Base-by-base conservation (phyloP, 2,888 invertebrate genomes). In the Caenorhabditis sp. region DNA sequence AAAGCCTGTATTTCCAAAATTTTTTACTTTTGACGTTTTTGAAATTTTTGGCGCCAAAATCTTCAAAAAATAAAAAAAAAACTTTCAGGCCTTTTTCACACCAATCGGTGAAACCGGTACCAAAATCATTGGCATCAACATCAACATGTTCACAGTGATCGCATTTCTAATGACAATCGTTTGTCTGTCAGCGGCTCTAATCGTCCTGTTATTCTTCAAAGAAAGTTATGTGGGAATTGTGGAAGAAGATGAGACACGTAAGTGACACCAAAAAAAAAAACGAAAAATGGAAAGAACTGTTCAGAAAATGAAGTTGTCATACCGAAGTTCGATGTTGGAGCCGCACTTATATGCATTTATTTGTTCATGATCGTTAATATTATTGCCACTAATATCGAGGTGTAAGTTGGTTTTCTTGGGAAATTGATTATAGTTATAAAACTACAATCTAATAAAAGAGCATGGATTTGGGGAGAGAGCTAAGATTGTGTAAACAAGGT, bases 211-310 rank as follows among this genome's bases (percentile, higher is more conserved):
- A 31, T 67, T 76, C 61, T 81, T 81, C 74, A 51, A 65, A 10
- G 81, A 81, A 55, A 72, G 73, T 54, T 81, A 81, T 67, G 75
- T 72, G 12, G 81, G 79, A 54, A 68, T 79, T 36, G 66, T 74
- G n/a, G 64, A 75, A 17, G 64, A 75, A 27, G 75, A 73, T 57
- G 66, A 76, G 53, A 43, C 31, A 23, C n/a, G 53, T 36, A 12
- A 43, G 19, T 26, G 5, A 23, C 8, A 3, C 26, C 5, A 50
- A 26, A 17, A 26, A 54, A 36, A 51, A 21, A 5, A 54, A 27
- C 8, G 12, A 17, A 19, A 49, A 51, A 26, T 5, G 4, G 4
- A 24, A 27, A 50, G 27, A 27, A n/a, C 1, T n/a, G 8, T 59
- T 26, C 43, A 59, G 50, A 51, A 19, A 58, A 79, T 36, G 72